These are phyloP conservation scores for Apamea epomidion DNA, from an alignment of 2,888 invertebrate species.

Conservation along the genomic window DNA sequence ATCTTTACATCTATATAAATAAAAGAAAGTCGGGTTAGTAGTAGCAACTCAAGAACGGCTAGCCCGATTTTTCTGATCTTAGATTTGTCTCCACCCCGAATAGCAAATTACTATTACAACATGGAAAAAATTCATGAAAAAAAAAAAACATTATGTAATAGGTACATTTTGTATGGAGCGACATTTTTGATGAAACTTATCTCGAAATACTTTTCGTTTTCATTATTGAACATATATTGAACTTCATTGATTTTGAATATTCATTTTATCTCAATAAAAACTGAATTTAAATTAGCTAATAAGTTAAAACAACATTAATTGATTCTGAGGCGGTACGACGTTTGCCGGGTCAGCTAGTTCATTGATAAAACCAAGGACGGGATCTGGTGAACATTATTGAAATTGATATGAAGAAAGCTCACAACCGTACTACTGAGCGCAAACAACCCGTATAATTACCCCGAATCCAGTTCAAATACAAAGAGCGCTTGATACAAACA, in stretches of 20 bases:
- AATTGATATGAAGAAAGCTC: not conserved
- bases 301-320: not conserved
- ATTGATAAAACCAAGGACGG: not conserved
- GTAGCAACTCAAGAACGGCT: not conserved
- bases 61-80: not conserved
- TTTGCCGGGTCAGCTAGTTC: not conserved
- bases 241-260: too few relatives aligned
- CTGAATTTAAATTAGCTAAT: not conserved
- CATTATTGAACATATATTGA: not conserved
- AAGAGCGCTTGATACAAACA: not conserved
- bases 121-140: not conserved
- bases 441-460: not conserved
- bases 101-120: not conserved
- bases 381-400: not conserved
- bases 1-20: not conserved
- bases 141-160: too few relatives aligned
- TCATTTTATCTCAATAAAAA: too few relatives aligned
- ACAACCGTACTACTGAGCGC: not conserved
- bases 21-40: not conserved
- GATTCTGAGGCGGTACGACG: not conserved
- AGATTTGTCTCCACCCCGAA: not conserved
- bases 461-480: conserved; percentile 14
- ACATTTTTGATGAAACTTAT: too few relatives aligned
- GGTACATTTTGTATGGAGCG: too few relatives aligned
- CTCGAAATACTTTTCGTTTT: not conserved